Evolutionary conservation across 1,140 invertebrate species (phyloP), one percentile per base, ranked within the genome.

Genomic region (Hypothenemus hampei): DNA sequence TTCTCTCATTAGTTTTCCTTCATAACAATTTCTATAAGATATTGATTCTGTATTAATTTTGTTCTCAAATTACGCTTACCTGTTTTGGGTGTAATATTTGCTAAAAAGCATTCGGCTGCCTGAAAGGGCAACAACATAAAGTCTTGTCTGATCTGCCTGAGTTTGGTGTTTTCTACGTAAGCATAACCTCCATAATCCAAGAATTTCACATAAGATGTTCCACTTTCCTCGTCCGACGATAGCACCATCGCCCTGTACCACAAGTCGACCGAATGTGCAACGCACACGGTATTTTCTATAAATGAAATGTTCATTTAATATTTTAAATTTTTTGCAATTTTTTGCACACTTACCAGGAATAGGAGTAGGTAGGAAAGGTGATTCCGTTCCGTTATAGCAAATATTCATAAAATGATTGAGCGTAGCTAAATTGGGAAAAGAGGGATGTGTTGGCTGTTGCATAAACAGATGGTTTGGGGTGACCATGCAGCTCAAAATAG

Each of bases 111-210:
- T 78, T 98, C 95, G 26, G 89, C 86, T 36, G 94, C 91, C 82
- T 98, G 95, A 77, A 98, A 97, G 15, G 95, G 95, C 64, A 98
- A 75, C 20, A 82, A 78, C 77, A 96, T 85, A 69, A 94, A 97
- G 73, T 98, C 93, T 53, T 83, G 85, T 58, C 91, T 81, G 52
- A 98, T 94, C 75, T 94, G 89, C 65, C 89, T 81, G 63, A 97
- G 79, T 52, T 81, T 73, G 18, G 80, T 73, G 57, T 84, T 84
- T 57, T 81, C 79, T n/a, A 95, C 77, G 26, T 77, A 78, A 64
- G 83, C 81, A 71, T 89, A 98, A 37, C 94, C 95, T 20, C 96
- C 96, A 70, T 93, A 93, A 75, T 98, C 96, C 1, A 98, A 82
- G 69, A 93, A 85, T 73, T 88, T 88, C 23, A 97, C 81, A 50